A percentile compares a stretch with the other conserved stretches of the same genome.
Conservation (phyloP, 2,113 vertebrate species). For the Nicator chloris region DNA sequence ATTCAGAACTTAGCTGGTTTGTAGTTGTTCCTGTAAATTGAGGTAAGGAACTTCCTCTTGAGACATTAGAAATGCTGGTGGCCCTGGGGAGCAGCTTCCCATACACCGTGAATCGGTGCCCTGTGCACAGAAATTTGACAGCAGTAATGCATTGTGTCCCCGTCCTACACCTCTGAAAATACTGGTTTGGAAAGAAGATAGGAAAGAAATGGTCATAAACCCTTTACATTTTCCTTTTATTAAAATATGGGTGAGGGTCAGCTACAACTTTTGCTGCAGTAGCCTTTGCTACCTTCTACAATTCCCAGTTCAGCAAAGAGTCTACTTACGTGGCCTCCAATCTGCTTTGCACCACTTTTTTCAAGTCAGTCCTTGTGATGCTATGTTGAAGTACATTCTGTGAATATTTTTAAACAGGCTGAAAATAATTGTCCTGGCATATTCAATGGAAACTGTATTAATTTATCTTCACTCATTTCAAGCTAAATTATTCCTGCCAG, state of each 20-base stretch:
- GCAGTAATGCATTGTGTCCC: fast-evolving
- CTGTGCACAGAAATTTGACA: not conserved
- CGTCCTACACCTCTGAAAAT: not conserved
- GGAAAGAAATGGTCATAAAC: not conserved
- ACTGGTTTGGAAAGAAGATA: not conserved
- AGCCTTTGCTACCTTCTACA: not conserved
- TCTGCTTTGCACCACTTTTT: not conserved
- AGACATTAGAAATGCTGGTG: not conserved
- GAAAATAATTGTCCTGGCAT: constrained; percentile 43
- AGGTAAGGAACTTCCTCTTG: not conserved
- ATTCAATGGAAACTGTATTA: constrained; percentile 37
- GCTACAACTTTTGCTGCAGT: not conserved
- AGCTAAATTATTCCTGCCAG: constrained; percentile 9
- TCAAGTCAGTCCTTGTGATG: not conserved
- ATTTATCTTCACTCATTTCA: constrained; percentile 30
- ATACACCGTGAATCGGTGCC: fast-evolving
- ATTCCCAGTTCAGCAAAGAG: no score
- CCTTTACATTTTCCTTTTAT: not conserved
- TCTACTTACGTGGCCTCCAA: fast-evolving
- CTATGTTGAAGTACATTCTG: not conserved
- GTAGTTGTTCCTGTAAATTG: not conserved
- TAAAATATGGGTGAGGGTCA: not conserved
- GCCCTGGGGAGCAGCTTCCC: not conserved
- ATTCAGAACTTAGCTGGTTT: not conserved
- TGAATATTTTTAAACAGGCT: constrained; percentile 5